Evolutionary conservation across 37 sponge, comb jelly and placozoan species (phyloP).

Genomic region (Hexactinellida sp.): DNA sequence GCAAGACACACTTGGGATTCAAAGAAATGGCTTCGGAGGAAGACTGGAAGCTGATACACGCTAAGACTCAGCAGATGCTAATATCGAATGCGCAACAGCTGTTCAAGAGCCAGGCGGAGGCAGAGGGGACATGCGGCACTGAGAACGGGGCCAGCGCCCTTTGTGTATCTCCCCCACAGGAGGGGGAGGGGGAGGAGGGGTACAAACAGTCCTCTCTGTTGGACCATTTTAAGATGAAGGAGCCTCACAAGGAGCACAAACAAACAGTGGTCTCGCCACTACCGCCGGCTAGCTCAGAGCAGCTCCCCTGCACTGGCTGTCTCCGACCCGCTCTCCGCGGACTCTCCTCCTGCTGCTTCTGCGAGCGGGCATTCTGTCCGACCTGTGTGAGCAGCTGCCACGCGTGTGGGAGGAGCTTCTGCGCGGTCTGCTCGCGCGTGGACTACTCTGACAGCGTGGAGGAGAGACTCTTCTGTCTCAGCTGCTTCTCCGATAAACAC

Average conservation of each 20-base stretch:
- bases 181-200: background rate
- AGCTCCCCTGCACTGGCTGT: background rate
- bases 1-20: background rate
- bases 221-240: background rate
- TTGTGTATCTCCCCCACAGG: background rate
- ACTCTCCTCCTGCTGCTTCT: background rate
- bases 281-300: background rate
- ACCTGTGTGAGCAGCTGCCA: background rate
- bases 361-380: background rate
- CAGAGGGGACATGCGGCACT: background rate
- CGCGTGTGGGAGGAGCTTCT: background rate
- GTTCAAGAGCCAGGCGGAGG: background rate
- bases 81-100: background rate
- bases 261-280: background rate
- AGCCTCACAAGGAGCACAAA: background rate
- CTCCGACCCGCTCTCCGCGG: background rate
- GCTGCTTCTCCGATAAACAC: background rate
- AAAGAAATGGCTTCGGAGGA: slow-evolving; percentile 9
- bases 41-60: background rate
- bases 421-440: background rate
- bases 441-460: background rate
- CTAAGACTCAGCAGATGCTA: background rate
- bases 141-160: background rate
- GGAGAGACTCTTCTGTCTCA: background rate
- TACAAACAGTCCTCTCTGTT: slow-evolving; percentile 8